Conservation (phyloP, 1,140 invertebrate species). For the Apis mellifera region DNA sequence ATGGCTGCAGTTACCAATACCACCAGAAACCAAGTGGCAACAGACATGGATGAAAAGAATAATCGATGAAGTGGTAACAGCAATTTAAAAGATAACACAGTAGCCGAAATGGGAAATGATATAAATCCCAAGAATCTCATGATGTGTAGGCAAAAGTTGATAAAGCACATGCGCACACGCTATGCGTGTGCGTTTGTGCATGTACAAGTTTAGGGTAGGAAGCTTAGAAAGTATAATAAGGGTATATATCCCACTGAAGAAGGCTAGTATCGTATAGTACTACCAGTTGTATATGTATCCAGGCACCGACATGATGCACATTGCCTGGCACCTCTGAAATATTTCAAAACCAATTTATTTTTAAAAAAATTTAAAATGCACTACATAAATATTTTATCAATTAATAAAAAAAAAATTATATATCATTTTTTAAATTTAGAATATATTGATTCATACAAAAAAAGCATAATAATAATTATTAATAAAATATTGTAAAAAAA, state of each 20-base stretch:
- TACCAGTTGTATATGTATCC: conserved; percentile 68
- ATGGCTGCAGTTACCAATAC: conserved; percentile 66
- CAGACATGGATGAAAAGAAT: conserved; percentile 60
- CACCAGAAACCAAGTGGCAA: conserved; percentile 66
- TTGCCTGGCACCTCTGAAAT: conserved; percentile 70
- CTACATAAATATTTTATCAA: background rate
- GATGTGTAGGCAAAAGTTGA: conserved; percentile 63
- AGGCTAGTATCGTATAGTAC: conserved; percentile 67
- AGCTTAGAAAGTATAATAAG: conserved; percentile 60
- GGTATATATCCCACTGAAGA: conserved; percentile 60
- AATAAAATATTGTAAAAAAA: background rate
- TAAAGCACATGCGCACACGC: conserved; percentile 65
- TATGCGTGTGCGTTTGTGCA: conserved; percentile 64
- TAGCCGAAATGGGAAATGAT: conserved; percentile 62
- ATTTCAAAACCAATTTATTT: conserved; percentile 6
- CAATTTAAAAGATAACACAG: conserved; percentile 47
- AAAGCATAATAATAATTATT: background rate
- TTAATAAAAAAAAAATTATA: background rate
- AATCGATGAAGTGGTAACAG: conserved; percentile 26
- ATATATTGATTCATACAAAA: background rate
- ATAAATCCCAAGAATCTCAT: conserved; percentile 75
- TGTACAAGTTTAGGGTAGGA: conserved; percentile 63
- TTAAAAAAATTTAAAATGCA: background rate
- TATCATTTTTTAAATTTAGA: background rate
- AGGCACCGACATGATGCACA: conserved; percentile 70